Conservation (phyloP, 2,888 invertebrate genomes). For the Lithodes maja region DNA sequence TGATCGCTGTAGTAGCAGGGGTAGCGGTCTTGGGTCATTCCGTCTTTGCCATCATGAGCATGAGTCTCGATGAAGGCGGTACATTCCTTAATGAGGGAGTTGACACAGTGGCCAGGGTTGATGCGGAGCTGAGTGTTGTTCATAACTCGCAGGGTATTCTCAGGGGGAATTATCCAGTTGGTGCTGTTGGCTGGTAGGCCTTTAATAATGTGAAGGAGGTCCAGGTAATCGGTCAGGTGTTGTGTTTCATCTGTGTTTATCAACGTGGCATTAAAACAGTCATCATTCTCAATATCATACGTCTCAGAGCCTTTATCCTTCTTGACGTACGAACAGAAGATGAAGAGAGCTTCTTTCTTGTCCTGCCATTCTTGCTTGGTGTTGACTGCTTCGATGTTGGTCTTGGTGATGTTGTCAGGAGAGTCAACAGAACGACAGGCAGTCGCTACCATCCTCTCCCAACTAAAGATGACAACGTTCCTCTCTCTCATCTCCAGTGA, state of each 20-base stretch:
- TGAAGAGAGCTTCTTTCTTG: conserved; percentile 53
- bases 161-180: conserved; percentile 73
- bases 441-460: conserved; percentile 68
- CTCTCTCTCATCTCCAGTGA: conserved; percentile 63
- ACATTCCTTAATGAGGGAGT: conserved; percentile 71
- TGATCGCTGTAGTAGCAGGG: conserved; percentile 70
- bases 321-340: conserved; percentile 72
- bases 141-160: conserved; percentile 62
- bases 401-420: conserved; percentile 55
- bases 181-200: conserved; percentile 41
- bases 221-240: conserved; percentile 72
- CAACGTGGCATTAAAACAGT: conserved; percentile 86
- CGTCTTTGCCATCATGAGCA: conserved; percentile 70
- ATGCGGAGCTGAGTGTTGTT: conserved; percentile 85
- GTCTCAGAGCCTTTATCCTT: conserved; percentile 72
- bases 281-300: conserved; percentile 79
- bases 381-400: conserved; percentile 55
- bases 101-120: conserved; percentile 71
- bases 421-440: conserved; percentile 64
- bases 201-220: conserved; percentile 44
- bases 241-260: conserved; percentile 80
- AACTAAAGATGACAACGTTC: conserved; percentile 70
- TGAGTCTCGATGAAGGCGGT: conserved; percentile 66
- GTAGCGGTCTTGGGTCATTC: conserved; percentile 69
- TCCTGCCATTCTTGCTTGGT: conserved; percentile 60